Evolutionary conservation across 1,140 invertebrate genomes (phyloP).

Genomic region (Penaeus indicus): DNA sequence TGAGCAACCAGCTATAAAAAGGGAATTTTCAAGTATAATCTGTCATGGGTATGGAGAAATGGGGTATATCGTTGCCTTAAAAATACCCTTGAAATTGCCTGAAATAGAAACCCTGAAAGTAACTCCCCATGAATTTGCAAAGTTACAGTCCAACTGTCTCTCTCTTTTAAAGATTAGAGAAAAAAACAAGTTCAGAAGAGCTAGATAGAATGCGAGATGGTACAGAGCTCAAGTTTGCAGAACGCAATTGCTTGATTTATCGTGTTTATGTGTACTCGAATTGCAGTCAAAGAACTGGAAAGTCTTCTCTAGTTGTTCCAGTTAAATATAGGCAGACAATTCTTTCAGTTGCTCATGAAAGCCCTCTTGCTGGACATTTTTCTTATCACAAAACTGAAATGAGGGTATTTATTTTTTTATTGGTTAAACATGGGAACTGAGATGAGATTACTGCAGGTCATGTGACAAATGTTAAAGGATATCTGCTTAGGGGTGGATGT

Average conservation of each 20-base stretch:
- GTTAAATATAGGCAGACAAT: background rate
- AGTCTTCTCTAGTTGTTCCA: constrained; percentile 8
- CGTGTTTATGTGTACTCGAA: background rate
- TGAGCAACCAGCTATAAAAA: background rate
- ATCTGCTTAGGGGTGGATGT: background rate
- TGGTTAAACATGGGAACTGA: background rate
- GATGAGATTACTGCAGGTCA: background rate
- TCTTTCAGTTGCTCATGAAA: constrained; percentile 10
- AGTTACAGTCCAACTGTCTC: no score
- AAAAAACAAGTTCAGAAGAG: no score
- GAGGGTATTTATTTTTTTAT: no score
- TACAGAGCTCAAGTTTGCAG: background rate
- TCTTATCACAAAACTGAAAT: background rate
- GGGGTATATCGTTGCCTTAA: background rate
- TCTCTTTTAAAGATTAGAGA: no score
- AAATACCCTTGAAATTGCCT: background rate
- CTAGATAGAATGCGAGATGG: no score
- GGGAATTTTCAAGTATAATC: no score
- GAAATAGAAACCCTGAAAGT: background rate
- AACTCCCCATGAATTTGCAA: background rate
- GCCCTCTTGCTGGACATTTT: constrained; percentile 1
- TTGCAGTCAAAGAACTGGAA: background rate
- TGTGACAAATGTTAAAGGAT: constrained; percentile 37
- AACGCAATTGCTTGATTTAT: background rate
- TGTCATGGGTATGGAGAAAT: background rate